Evolutionary conservation across 2,888 invertebrate genomes (phyloP).

Genomic region (Tinea trinotella): DNA sequence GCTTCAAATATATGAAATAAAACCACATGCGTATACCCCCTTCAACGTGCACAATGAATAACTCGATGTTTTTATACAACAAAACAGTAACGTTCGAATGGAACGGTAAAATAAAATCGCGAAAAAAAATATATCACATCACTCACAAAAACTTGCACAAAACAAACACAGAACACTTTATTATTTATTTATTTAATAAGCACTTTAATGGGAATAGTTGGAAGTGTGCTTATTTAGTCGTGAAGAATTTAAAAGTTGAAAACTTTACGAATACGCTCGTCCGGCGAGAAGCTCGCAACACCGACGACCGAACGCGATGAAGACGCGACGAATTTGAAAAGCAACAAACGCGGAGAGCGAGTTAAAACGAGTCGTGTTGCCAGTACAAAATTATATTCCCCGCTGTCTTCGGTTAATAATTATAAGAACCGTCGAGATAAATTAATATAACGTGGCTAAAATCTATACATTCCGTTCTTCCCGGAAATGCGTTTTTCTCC

Average conservation of each 20-base stretch:
- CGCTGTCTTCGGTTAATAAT: too few relatives aligned
- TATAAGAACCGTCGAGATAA: too few relatives aligned
- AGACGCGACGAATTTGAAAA: conserved; percentile 50
- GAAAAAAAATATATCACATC: conserved; percentile 34
- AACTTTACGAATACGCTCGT: conserved; percentile 54
- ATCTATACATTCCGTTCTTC: too few relatives aligned
- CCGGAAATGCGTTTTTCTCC: too few relatives aligned
- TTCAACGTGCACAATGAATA: conserved; percentile 45
- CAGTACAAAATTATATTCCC: too few relatives aligned
- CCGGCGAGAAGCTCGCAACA: conserved; percentile 32
- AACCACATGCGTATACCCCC: conserved; percentile 60
- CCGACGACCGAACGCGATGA: conserved; percentile 41
- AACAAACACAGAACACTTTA: conserved; percentile 1
- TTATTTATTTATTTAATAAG: neutral
- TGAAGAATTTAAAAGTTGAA: conserved; percentile 45
- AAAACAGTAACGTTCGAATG: conserved; percentile 66
- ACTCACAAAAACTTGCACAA: conserved; percentile 46
- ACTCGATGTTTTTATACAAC: conserved; percentile 58
- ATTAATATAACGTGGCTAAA: too few relatives aligned
- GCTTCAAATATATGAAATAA: neutral
- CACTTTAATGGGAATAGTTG: neutral
- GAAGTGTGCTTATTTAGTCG: neutral
- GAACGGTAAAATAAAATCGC: conserved; percentile 47
- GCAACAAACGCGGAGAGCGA: conserved; percentile 14
- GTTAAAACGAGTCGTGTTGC: neutral